Evolutionary conservation across 2,888 invertebrate genomes (phyloP).

Genomic region (Smittia aterrima): DNA sequence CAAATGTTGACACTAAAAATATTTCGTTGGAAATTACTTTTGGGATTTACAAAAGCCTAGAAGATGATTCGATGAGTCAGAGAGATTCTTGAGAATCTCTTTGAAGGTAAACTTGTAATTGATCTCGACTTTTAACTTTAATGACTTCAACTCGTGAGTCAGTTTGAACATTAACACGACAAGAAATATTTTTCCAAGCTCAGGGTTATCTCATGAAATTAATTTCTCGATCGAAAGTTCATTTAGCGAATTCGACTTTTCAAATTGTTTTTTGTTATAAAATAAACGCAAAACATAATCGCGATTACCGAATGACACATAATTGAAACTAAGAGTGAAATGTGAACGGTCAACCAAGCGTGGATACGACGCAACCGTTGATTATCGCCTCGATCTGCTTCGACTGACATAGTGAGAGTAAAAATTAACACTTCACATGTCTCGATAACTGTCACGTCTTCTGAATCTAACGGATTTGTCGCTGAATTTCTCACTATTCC

Average conservation of each 20-base stretch:
- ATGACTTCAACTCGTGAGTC: too few relatives aligned
- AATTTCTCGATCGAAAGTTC: neutral
- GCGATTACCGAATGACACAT: slow-evolving; percentile 18
- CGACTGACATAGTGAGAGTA: neutral
- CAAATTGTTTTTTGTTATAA: too few relatives aligned
- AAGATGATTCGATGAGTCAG: too few relatives aligned
- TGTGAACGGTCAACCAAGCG: slow-evolving; percentile 5
- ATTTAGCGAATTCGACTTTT: neutral
- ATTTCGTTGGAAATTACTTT: too few relatives aligned
- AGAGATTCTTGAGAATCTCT: too few relatives aligned
- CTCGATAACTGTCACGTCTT: neutral
- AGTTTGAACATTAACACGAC: too few relatives aligned
- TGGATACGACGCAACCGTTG: neutral
- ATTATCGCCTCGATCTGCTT: neutral
- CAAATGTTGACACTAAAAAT: too few relatives aligned
- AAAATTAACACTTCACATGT: neutral
- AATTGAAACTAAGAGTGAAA: slow-evolving; percentile 34
- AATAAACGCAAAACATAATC: slow-evolving; percentile 4
- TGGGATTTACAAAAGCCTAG: too few relatives aligned
- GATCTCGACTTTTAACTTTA: too few relatives aligned
- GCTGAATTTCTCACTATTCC: neutral
- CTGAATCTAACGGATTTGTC: neutral
- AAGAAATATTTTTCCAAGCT: too few relatives aligned
- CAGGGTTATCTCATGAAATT: neutral
- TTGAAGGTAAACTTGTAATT: too few relatives aligned